Percentiles rank a stretch among this genome's conserved stretches.
phyloP scores from a whole-genome alignment of 2,797 vertebrate species.

The Channallabes apus region DNA sequence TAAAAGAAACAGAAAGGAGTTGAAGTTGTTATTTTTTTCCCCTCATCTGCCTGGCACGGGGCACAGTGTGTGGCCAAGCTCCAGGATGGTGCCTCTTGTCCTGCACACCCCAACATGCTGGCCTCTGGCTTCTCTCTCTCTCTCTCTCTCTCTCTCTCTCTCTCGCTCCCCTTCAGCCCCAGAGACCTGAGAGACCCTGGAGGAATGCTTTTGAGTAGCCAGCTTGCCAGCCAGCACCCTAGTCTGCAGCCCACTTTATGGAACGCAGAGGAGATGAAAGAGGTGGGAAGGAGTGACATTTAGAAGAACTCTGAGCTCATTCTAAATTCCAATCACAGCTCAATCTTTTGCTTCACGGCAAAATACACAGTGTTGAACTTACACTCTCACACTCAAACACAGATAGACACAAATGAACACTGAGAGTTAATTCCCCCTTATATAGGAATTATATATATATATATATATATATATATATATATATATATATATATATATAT shows the following conservation, averaged over 20 bases:
- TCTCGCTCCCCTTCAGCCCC: constrained; percentile 58
- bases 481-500: too few relatives aligned
- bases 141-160: constrained; percentile 45
- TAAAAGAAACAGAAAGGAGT: constrained; percentile 32
- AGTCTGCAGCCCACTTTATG: constrained; percentile 52
- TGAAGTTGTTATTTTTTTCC: background rate
- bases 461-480: too few relatives aligned
- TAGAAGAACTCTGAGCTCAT: constrained; percentile 53
- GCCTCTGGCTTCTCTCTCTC: constrained; percentile 68
- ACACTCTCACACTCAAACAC: constrained; percentile 5
- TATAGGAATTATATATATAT: background rate
- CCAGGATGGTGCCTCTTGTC: constrained; percentile 61
- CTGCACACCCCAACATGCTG: constrained; percentile 70
- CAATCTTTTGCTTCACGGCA: constrained; percentile 23
- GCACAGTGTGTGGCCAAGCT: constrained; percentile 62
- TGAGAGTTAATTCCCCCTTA: background rate
- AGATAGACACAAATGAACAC: background rate
- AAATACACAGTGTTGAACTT: constrained; percentile 9
- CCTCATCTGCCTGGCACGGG: constrained; percentile 43
- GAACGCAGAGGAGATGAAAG: constrained; percentile 53
- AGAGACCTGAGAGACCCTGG: constrained; percentile 72
- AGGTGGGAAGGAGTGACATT: constrained; percentile 55
- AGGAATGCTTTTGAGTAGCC: constrained; percentile 77
- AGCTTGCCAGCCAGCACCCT: constrained; percentile 48
- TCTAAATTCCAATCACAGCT: constrained; percentile 50